Conservation (phyloP, 2,113 vertebrate species). For the Pachyramphus minor region DNA sequence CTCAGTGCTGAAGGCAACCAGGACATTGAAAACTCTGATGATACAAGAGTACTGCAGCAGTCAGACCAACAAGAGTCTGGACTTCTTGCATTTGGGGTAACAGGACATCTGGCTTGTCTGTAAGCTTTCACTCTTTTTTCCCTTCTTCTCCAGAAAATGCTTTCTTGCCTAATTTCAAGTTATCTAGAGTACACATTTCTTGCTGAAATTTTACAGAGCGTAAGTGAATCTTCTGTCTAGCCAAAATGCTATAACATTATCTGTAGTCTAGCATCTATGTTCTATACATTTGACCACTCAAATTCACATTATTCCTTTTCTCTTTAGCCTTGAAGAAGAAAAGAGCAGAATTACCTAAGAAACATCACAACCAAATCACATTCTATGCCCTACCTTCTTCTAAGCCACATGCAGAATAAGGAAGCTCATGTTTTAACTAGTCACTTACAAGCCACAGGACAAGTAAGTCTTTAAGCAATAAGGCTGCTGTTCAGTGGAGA, state of each 20-base stretch:
- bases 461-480: neutral
- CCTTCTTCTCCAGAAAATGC: neutral
- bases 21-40: neutral
- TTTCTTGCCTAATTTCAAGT: neutral
- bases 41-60: neutral
- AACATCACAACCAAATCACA: neutral
- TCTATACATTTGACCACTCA: neutral
- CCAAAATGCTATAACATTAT: neutral
- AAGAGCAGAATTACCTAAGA: neutral
- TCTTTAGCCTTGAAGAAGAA: neutral
- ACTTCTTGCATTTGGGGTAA: neutral
- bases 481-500: neutral
- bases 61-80: neutral
- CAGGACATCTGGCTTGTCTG: neutral
- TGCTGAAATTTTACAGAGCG: neutral
- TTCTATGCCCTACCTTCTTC: neutral
- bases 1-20: neutral
- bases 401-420: neutral
- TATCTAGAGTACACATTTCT: neutral
- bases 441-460: neutral
- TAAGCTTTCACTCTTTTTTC: neutral
- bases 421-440: neutral
- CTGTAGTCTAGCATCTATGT: neutral
- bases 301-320: neutral
- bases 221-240: neutral